These are phyloP conservation scores for Lochmaea crataegi DNA, from an alignment of 2,888 invertebrate genomes.

Conservation along the genomic window DNA sequence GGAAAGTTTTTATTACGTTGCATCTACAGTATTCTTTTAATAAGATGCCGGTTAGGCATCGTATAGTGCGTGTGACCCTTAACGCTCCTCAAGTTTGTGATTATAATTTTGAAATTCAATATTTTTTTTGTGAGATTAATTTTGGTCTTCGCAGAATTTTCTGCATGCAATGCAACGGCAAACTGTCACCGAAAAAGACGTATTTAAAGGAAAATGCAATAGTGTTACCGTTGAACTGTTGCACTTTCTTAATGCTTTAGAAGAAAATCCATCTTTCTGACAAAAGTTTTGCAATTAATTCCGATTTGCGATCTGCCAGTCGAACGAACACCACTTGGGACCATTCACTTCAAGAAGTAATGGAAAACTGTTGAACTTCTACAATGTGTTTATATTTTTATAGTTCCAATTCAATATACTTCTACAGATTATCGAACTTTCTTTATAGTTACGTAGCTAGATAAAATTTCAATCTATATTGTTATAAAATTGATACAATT, in stretches of 20 bases:
- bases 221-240: constrained; percentile 29
- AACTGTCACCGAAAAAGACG: constrained; percentile 18
- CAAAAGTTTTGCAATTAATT: constrained; percentile 36
- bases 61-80: no score
- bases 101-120: no score
- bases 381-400: not conserved
- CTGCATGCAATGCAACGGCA: not conserved
- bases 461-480: not conserved
- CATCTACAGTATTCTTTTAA: not conserved
- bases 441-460: no score
- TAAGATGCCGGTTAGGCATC: no score
- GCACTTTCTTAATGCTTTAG: constrained; percentile 30
- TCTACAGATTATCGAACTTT: not conserved
- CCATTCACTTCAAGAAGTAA: constrained; percentile 20
- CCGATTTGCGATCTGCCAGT: constrained; percentile 34
- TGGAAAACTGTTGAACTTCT: constrained; percentile 31
- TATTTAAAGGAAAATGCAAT: constrained; percentile 32
- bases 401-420: constrained; percentile 5
- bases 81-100: no score
- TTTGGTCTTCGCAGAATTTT: not conserved
- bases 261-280: constrained; percentile 34
- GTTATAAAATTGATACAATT: no score
- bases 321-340: constrained; percentile 24
- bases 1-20: constrained; percentile 13
- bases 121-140: no score